A percentile compares a stretch with the other conserved stretches of the same genome.
These are phyloP conservation scores for Hipposideros larvatus DNA, from an alignment of 2,797 vertebrate species.

Conservation along the genomic window DNA sequence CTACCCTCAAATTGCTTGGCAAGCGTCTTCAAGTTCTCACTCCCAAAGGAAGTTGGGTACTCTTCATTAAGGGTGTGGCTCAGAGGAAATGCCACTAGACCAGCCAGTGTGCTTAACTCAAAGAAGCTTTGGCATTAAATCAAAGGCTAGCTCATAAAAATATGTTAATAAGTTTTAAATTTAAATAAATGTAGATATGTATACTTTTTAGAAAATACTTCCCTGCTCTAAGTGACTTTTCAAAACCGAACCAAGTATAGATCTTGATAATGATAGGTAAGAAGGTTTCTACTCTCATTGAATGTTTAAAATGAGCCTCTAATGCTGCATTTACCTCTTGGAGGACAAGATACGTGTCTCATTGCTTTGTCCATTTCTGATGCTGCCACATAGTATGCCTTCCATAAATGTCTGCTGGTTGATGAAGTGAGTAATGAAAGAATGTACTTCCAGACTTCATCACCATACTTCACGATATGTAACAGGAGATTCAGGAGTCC, in stretches of 20 bases:
- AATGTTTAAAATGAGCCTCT: background rate
- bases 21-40: background rate
- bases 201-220: background rate
- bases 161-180: background rate
- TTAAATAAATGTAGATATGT: background rate
- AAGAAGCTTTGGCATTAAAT: background rate
- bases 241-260: background rate
- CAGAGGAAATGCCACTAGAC: background rate
- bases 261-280: background rate
- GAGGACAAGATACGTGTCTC: background rate
- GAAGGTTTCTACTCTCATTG: background rate
- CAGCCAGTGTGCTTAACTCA: background rate
- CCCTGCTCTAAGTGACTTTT: conserved; percentile 1
- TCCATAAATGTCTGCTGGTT: background rate
- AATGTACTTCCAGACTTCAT: background rate
- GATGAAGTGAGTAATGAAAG: background rate
- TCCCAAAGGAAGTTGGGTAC: background rate
- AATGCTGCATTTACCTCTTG: background rate
- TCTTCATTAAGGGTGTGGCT: background rate
- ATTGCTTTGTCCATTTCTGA: background rate
- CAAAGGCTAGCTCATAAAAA: background rate
- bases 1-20: background rate
- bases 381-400: background rate
- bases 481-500: background rate
- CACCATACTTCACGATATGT: background rate